Base-by-base conservation (phyloP, 2,888 invertebrate genomes). In the Himalopsyche kuldschensis region DNA sequence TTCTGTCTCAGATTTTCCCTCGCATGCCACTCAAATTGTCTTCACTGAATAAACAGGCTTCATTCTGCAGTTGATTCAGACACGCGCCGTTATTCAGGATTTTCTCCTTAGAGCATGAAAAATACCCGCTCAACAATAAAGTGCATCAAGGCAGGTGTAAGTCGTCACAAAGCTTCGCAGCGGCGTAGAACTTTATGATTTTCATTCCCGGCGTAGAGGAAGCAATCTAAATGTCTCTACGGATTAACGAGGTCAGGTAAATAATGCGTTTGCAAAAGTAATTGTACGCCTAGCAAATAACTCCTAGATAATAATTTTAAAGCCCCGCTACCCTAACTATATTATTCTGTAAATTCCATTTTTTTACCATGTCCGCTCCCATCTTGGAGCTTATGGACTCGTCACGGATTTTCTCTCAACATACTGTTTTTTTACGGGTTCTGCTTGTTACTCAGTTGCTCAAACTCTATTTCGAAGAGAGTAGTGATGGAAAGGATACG, bases 171-270 rank as follows among this genome's bases (percentile, higher is more conserved):
- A 20, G 69, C 69, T 69, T 27, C 69, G 69, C 30, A 30, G 69
- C 20, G 55, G 20, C 55, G 55, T 55, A 55, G 55, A 20, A 15
- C 30, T 82, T 82, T 79, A 82, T 78, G 82, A 82, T 79, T 55
- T 78, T 63, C 78, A 48, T 82, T 82, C 78, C 31, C 78, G 35
- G 79, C 63, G 79, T 82, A 78, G 79, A 78, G 75, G 41, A 48
- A 47, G 77, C 81, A 77, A 81, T 77, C 55, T 76, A 81, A 78
- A 35, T 20, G 81, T 48, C 81, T 55, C 48, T n/a, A 31, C 32
- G 32, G 81, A 77, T 77, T 76, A 35, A 80, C 15, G 17, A 24
- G 69, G 32, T 27, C 69, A 69, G 69, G 69, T 69, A 69, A 69
- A 69, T 69, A 63, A 69, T 27, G 30, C 24, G 69, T 27, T 27